Evolutionary conservation across 2,113 vertebrate genomes (phyloP), one percentile per base, ranked within the genome.

Genomic region (Atractosteus spatula): DNA sequence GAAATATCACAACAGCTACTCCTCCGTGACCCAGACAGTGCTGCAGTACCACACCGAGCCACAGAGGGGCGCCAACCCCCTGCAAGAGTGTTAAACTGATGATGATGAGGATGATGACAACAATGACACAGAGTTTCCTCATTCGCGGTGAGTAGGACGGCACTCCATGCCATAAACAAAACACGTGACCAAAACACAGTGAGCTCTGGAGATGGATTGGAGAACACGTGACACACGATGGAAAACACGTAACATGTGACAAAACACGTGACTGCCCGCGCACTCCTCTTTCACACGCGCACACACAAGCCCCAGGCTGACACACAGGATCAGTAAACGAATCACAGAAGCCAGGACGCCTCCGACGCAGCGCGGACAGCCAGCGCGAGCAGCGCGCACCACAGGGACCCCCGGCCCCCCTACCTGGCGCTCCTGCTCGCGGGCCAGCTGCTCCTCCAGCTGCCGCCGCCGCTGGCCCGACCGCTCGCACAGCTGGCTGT

Each of bases 351-450:
- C 29, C 29, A 29, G 29, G 29, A 29, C 29, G 29, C 29, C n/a
- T n/a, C n/a, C n/a, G n/a, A n/a, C n/a, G n/a, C n/a, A n/a, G n/a
- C n/a, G n/a, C 55, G n/a, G 71, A 76, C 70, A 69, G 57, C 68
- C 65, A 68, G 41, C n/a, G 62, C 62, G 29, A 42, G 78, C 79
- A 72, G 70, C 54, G 62, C 71, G 47, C 47, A 7, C 47, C 47
- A 1, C 17, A 59, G 12, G 14, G 3, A 43, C 61, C 14, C 0
- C 0, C 66, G 2, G 59, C 54, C 71, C 14, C 7, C 80, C 4
- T 97, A 99, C 97, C 97, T 99, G 97, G 87, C 91, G 93, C 62
- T 97, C 93, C 61, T 96, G 90, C 85, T 98, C 95, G 80, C 93
- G 92, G 80, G 95, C 96, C 84, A 97, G 84, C 57, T 96, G 92